These are phyloP conservation scores for Patella vulgata DNA, from an alignment of 1,140 invertebrate species.

Conservation along the genomic window DNA sequence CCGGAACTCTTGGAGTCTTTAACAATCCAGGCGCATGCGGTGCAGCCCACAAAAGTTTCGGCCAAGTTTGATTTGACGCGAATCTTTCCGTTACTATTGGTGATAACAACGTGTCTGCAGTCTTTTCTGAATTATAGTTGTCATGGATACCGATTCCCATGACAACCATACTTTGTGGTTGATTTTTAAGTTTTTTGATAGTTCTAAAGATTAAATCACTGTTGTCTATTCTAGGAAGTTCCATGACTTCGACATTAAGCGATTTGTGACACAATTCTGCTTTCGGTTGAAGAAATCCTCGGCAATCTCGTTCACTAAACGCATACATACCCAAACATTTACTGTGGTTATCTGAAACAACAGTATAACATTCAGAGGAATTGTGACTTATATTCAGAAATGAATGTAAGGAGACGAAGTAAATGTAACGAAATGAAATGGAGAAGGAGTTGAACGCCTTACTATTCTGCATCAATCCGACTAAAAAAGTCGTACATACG, in stretches of 20 bases:
- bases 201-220: background rate
- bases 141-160: constrained; percentile 23
- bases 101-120: background rate
- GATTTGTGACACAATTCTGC: background rate
- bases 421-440: no score
- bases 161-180: constrained; percentile 4
- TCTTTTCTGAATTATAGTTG: constrained; percentile 1
- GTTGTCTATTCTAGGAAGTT: background rate
- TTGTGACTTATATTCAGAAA: background rate
- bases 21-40: constrained; percentile 30
- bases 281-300: background rate
- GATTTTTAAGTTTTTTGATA: background rate
- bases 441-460: no score
- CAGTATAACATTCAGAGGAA: background rate
- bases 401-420: no score
- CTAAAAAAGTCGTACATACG: no score
- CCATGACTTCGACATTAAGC: background rate
- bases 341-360: background rate
- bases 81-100: background rate
- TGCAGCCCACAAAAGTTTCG: constrained; percentile 21
- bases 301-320: constrained; percentile 2
- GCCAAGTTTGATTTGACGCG: background rate
- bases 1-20: constrained; percentile 20
- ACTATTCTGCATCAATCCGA: no score
- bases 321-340: background rate